Evolutionary conservation across 1,140 invertebrate species (phyloP).

Genomic region (Steinernema khuongi): DNA sequence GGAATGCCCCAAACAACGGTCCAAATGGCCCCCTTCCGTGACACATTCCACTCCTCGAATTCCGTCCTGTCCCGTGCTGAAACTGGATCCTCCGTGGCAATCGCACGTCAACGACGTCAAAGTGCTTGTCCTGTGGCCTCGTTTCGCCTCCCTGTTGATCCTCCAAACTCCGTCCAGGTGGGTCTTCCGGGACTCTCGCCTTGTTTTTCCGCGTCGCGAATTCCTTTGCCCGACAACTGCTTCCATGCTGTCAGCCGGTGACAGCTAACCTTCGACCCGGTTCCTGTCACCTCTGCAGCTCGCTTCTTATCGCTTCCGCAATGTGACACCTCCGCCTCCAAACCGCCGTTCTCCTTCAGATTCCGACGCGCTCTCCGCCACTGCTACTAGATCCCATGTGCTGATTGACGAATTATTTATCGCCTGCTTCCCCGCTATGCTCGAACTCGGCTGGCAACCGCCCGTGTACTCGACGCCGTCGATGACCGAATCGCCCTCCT

Average conservation of each 20-base stretch:
- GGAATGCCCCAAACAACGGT: too few species aligned
- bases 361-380: neutral
- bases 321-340: too few species aligned
- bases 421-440: neutral
- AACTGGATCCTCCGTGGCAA: too few species aligned
- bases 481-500: neutral
- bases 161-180: neutral
- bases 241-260: neutral
- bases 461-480: neutral
- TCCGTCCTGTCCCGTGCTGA: too few species aligned
- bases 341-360: too few species aligned
- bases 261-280: neutral
- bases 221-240: slow-evolving; percentile 1
- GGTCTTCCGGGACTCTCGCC: neutral
- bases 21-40: too few species aligned
- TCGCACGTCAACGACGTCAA: too few species aligned
- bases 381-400: neutral
- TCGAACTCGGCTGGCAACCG: neutral
- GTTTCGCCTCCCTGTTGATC: neutral
- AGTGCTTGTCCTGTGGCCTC: neutral
- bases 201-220: neutral
- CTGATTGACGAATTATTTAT: slow-evolving; percentile 8
- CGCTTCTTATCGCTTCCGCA: neutral
- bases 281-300: neutral
- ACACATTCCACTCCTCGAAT: too few species aligned